A percentile compares a stretch with the other conserved stretches of the same genome.
phyloP scores from a whole-genome alignment of 2,888 invertebrate species.

The Chymomyza fuscimana region DNA sequence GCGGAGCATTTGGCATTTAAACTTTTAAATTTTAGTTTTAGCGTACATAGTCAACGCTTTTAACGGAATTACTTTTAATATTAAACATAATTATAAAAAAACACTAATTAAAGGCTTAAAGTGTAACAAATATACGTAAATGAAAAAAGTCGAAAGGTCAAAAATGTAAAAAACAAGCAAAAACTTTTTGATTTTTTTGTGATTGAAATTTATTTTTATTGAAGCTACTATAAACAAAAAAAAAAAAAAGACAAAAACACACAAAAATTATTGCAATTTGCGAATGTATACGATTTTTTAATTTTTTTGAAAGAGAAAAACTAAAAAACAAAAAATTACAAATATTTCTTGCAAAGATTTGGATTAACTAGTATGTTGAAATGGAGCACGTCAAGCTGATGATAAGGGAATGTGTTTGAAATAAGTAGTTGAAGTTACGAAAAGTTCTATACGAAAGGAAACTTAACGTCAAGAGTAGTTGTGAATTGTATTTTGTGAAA shows the following conservation, averaged over 20 bases:
- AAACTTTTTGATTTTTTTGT: constrained; percentile 57
- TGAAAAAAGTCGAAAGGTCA: constrained; percentile 64
- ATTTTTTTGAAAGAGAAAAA: constrained; percentile 60
- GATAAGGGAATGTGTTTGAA: constrained; percentile 14
- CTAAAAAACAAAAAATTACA: constrained; percentile 33
- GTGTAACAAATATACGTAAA: constrained; percentile 78
- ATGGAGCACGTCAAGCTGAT: constrained; percentile 33
- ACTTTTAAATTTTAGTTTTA: constrained; percentile 56
- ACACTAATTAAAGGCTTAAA: constrained; percentile 67
- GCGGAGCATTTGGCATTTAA: constrained; percentile 30
- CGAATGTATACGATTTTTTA: constrained; percentile 78
- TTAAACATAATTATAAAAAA: constrained; percentile 21
- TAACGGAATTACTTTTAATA: constrained; percentile 42
- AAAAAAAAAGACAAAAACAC: background rate
- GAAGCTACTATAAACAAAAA: constrained; percentile 26
- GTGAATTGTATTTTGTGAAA: constrained; percentile 79
- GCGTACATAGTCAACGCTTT: constrained; percentile 76
- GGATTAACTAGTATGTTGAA: background rate
- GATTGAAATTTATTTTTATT: constrained; percentile 72
- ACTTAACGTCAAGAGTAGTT: constrained; percentile 77
- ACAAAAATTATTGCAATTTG: constrained; percentile 72
- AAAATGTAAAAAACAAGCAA: constrained; percentile 25
- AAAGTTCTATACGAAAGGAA: constrained; percentile 37
- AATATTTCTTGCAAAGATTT: constrained; percentile 19
- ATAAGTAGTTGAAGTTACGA: constrained; percentile 62